Evolutionary conservation across 1,140 invertebrate species (phyloP), one percentile per base, ranked within the genome.

Genomic region (Oreohelix idahoensis): DNA sequence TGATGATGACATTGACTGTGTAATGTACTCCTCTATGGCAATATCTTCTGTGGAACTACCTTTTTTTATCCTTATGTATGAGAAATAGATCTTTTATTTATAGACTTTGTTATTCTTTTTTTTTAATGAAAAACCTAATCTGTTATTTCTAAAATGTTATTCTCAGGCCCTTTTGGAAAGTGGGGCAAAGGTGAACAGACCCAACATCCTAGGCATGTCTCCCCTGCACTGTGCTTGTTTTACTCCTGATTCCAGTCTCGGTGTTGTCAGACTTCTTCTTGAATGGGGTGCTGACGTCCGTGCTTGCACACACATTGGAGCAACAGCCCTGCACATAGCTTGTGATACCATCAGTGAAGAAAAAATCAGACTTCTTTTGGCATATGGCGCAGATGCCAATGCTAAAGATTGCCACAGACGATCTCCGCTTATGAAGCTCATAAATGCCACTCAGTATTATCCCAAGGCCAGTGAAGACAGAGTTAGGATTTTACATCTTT

Each of bases 171-270:
- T 85, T 0, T 69, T 79, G 29, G 32, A 79, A 15, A 79, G 73
- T 75, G 84, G 80, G 1, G 80, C 77, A 17, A 76, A 85, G 1
- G 75, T 85, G 13, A 85, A 85, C 74, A 63, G 29, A 39, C 36
- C 35, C 15, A 77, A 81, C 17, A 51, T 35, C 1, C 66, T 85
- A 45, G 77, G 77, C n/a, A 70, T 79, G 38, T 79, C 75, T 23
- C 80, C 84, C 4, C 70, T 85, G 8, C 84, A 85, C 35, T 49
- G 53, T 42, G 84, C 84, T 11, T 83, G 80, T 66, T 70, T 74
- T 45, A 74, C 63, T 58, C 49, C 53, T 17, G 38, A 75, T 20
- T 38, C 80, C 8, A 45, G 66, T 26, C 10, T 5, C 8, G 70
- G 66, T 38, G 70, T 63, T 32, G 75, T 85, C 26, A 0, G 69